Conservation (phyloP, 2,888 invertebrate genomes). For the Brachyptera risi region DNA sequence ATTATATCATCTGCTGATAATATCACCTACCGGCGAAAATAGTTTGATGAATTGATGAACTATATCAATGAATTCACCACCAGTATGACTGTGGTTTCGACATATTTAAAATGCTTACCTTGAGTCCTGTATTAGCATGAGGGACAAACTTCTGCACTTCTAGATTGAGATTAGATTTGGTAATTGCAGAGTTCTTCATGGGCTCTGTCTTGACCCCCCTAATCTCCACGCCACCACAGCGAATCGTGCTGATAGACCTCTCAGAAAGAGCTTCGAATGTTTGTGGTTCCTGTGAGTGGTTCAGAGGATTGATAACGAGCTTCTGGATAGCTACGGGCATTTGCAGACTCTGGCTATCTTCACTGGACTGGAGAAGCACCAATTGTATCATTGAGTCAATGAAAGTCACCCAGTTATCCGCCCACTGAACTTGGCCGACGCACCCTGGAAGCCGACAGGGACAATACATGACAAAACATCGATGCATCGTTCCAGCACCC, state of each 20-base stretch:
- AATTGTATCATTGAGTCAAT: constrained; percentile 56
- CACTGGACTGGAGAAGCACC: constrained; percentile 44
- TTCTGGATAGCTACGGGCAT: constrained; percentile 49
- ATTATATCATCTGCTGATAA: no score
- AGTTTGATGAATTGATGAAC: no score
- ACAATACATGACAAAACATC: no score
- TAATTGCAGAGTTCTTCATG: not conserved
- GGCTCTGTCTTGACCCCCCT: constrained; percentile 41
- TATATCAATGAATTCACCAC: no score
- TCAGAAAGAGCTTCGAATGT: constrained; percentile 13
- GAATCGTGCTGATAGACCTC: constrained; percentile 36
- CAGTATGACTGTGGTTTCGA: no score
- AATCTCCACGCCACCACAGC: constrained; percentile 47
- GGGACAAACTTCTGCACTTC: constrained; percentile 16
- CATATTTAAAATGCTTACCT: not conserved
- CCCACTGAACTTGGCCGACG: constrained; percentile 47
- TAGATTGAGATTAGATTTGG: constrained; percentile 9
- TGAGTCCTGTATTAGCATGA: constrained; percentile 7
- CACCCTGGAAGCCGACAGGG: no score
- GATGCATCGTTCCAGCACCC: no score
- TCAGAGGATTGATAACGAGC: constrained; percentile 45
- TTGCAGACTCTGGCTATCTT: constrained; percentile 42
- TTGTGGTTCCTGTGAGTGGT: constrained; percentile 35
- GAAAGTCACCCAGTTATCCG: constrained; percentile 55
- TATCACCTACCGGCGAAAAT: no score